phyloP scores from a whole-genome alignment of 2,113 vertebrate species.

The Cromileptes altivelis region DNA sequence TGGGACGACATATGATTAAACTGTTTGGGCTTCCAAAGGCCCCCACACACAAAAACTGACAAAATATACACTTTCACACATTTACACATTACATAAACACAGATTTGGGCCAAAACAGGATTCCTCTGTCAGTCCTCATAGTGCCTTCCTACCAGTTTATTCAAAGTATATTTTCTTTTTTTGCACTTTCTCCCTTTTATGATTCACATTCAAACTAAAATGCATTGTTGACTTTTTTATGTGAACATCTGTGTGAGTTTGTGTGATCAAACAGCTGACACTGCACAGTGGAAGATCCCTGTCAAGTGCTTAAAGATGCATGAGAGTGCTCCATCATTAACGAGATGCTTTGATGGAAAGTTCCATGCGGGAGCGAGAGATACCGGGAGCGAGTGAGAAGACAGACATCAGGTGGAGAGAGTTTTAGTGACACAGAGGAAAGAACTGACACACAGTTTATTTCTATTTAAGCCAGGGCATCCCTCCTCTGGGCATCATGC shows the following conservation, averaged over 20 bases:
- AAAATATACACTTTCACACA: background rate
- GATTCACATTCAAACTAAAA: background rate
- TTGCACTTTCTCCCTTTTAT: background rate
- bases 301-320: slow-evolving; percentile 79
- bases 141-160: background rate
- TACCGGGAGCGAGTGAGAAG: slow-evolving; percentile 32
- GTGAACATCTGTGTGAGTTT: slow-evolving; percentile 4
- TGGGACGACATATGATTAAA: background rate
- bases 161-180: background rate
- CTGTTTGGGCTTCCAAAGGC: background rate
- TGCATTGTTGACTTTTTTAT: background rate
- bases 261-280: slow-evolving; percentile 29
- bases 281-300: slow-evolving; percentile 61
- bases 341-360: slow-evolving; percentile 81
- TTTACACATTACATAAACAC: slow-evolving; percentile 1
- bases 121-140: background rate
- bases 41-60: background rate
- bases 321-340: slow-evolving; percentile 80
- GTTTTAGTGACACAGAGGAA: slow-evolving; percentile 5
- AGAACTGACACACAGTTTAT: slow-evolving; percentile 20
- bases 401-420: slow-evolving; percentile 5
- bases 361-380: slow-evolving; percentile 65
- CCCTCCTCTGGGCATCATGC: background rate
- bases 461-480: slow-evolving; percentile 15
- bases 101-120: background rate